Evolutionary conservation across 2,888 invertebrate species (phyloP), one percentile per base, ranked within the genome.

Genomic region (Margaritifera margaritifera): DNA sequence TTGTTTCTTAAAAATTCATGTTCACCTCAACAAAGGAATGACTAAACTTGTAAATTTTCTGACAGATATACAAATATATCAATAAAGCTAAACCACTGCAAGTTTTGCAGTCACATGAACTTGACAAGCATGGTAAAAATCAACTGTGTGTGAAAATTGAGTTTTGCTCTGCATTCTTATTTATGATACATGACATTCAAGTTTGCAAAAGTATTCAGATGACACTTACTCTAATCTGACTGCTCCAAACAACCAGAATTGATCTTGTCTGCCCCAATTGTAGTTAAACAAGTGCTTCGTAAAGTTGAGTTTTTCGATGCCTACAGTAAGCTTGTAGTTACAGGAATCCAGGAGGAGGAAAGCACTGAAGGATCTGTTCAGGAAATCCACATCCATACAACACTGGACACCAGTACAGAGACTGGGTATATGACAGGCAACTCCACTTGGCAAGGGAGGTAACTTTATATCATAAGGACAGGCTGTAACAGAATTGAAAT

Each of bases 301-400:
- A 15, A 68, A 50, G 24, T 57, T 51, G n/a, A 58, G 19, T 25
- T 55, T 66, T 57, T 77, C 74, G 56, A 77, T 74, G 19, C 72
- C 77, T 31, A 72, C 66, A 31, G 61, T 62, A 18, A 77, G 31
- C 51, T 66, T 66, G 57, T 68, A 66, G 42, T 68, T 64, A 67
- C 77, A 77, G 20, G 69, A 66, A 56, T 77, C 69, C 20, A 74
- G 59, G 25, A 53, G n/a, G 27, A 77, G 31, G 42, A 64, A 66
- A 53, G 69, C 54, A n/a, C 64, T 57, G 50, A 74, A 66, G 24
- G 52, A 63, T 53, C 68, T 50, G 51, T 68, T 63, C 6, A 68
- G 24, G 11, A 63, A 24, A 15, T 42, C 42, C 42, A 42, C 42
- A 42, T 42, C 42, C 3, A 42, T 15, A 42, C 42, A 42, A 42